Evolutionary conservation across 2,888 invertebrate genomes (phyloP), one percentile per base, ranked within the genome.

Genomic region (Lordiphosa fenestrarum): DNA sequence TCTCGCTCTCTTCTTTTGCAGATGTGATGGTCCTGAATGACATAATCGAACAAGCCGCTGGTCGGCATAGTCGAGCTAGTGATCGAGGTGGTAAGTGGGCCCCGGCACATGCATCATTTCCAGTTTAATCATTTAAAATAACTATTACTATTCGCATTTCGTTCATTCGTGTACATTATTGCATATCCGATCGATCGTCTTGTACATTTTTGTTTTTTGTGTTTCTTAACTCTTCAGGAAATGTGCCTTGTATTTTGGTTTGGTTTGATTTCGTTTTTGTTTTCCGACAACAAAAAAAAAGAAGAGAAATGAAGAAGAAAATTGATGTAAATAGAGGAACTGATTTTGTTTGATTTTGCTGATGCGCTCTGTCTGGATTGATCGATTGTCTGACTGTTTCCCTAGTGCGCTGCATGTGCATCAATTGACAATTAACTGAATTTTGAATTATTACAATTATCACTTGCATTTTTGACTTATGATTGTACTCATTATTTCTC

Each of bases 11-110:
- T 4, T 9, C 3, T 44, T 91, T 47, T 30, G n/a, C 53, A 98
- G 98, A 98, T 92, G 97, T 98, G 67, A 96, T 98, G 96, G 98
- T 98, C 83, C 91, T 98, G 86, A 98, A 97, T 89, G 97, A 98
- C 90, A 97, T 98, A 86, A 96, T 98, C 84, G 97, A 98, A 89
- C 98, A 98, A 92, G 98, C 95, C 59, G 95, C 97, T 61, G 95
- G 96, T 76, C 92, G 95, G 88, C 95, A 95, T 87, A 96, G 96
- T 91, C 92, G 94, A 87, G 93, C 94, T 62, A 95, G 95, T 88
- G 96, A 96, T 71, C 95, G 95, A 90, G 95, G 95, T 93, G 96
- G 96, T 96, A 94, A 92, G 92, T 90, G 30, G 30, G 30, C 63
- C n/a, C 21, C 69, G 80, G 55, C 62, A 54, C 9, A 30, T 30